Percentiles rank a stretch among this genome's conserved stretches.
Evolutionary conservation across 2,797 vertebrate species (phyloP).

Genomic region (Pseudomugil gertrudae): DNA sequence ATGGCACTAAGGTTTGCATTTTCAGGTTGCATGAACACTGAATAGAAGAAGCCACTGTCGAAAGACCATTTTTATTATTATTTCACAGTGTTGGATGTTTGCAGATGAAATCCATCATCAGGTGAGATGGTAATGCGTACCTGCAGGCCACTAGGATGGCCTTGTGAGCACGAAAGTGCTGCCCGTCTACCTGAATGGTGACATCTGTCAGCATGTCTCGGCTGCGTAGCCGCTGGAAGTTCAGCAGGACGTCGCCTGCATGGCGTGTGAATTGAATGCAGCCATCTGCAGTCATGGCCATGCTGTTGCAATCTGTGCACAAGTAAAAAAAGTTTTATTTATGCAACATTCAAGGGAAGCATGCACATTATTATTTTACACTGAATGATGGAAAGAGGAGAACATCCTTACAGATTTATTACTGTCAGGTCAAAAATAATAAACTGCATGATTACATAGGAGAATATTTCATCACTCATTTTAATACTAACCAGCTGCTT

Average conservation of each 20-base stretch:
- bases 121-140: conserved; percentile 68
- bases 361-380: neutral
- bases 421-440: neutral
- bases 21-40: conserved; percentile 92
- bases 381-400: neutral
- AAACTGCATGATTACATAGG: neutral
- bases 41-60: conserved; percentile 94
- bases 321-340: no score
- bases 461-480: neutral
- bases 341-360: no score
- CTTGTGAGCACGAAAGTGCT: conserved; percentile 93
- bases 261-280: conserved; percentile 98
- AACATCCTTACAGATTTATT: neutral
- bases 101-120: neutral
- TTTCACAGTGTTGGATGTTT: neutral
- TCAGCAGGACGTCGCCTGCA: conserved; percentile 93
- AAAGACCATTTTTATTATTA: neutral
- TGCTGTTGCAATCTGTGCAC: conserved; percentile 75
- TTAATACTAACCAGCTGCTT: neutral
- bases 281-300: conserved; percentile 90
- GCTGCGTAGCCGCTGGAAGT: conserved; percentile 94
- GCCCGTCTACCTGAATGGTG: conserved; percentile 90
- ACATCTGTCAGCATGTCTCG: conserved; percentile 93
- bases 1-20: conserved; percentile 91
- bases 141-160: conserved; percentile 97